These are phyloP conservation scores for Carcina quercana DNA, from an alignment of 2,888 invertebrate species.

Conservation along the genomic window DNA sequence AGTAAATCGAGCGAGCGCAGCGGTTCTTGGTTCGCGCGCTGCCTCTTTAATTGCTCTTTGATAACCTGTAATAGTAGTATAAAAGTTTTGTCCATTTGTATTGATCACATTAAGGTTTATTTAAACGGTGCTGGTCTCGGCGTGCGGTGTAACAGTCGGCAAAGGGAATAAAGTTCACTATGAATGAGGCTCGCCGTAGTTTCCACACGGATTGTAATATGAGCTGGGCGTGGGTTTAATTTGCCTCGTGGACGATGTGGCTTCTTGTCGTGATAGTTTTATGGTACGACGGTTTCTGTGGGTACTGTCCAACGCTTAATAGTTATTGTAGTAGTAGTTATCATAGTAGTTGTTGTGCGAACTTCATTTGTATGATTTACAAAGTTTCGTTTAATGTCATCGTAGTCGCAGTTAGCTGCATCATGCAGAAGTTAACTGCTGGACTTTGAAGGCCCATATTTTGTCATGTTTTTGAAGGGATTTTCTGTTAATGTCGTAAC, in stretches of 20 bases:
- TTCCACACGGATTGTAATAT: slow-evolving; percentile 30
- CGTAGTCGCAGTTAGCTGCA: no score
- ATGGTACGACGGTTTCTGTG: slow-evolving; percentile 18
- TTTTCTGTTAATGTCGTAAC: no score
- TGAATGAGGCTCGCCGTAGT: slow-evolving; percentile 25
- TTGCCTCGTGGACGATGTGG: slow-evolving; percentile 35
- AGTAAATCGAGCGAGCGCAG: slow-evolving; percentile 51
- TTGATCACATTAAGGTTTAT: slow-evolving; percentile 40
- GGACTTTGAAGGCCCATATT: no score
- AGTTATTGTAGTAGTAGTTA: no score
- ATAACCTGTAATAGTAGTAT: slow-evolving; percentile 58
- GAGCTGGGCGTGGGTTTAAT: slow-evolving; percentile 43
- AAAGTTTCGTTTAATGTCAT: no score
- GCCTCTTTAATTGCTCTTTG: slow-evolving; percentile 61
- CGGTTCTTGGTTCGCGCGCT: slow-evolving; percentile 41
- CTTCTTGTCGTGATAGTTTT: slow-evolving; percentile 35
- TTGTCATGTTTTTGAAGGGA: no score
- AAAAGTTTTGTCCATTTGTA: slow-evolving; percentile 48
- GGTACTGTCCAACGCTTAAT: no score
- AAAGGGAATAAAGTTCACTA: slow-evolving; percentile 32
- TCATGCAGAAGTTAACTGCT: no score
- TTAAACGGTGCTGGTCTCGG: slow-evolving; percentile 24
- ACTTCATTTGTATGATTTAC: no score
- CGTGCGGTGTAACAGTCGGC: slow-evolving; percentile 21
- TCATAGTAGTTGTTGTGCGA: no score